Evolutionary conservation across 2,888 invertebrate species (phyloP), one percentile per base, ranked within the genome.

Genomic region (Tinea pellionella): DNA sequence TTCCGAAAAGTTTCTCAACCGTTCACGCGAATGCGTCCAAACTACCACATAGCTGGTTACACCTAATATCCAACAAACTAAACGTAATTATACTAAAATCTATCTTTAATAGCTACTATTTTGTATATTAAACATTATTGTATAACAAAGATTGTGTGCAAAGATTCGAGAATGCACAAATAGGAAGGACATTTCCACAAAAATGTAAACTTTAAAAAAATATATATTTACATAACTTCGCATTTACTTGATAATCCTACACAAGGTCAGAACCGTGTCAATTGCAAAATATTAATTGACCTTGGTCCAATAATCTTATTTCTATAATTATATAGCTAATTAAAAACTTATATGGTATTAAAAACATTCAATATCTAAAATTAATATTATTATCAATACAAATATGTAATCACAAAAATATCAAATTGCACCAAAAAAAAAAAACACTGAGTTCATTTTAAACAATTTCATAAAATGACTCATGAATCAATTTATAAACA

Each of bases 1-100:
- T 68, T 67, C 66, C 64, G 61, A 63, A 62, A 24, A 61, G 63
- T 68, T 68, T 65, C 68, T 60, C 65, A 66, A 65, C 62, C 43
- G 59, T 58, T 61, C 64, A 61, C 63, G 61, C 61, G 58, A 62
- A 57, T 32, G 57, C 57, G 32, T 32, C 57, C 15, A 32, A 19
- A n/a, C 13, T 15, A 32, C 30, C 32, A 57, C 32, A 57, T 9
- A 32, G 3, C 16, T 32, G 29, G 53, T 24, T 53, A 53, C 8
- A 24, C 16, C 53, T 4, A 47, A 53, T 51, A 51, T 24, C 53
- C 12, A 1, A n/a, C 3, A 2, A 18, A 24, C 3, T 24, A 4
- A 53, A 47, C n/a, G 2, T n/a, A 37, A 47, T 47, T 47, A 47
- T 47, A 47, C 47, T 13, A 8, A 47, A 16, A 47, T 18, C 37